Evolutionary conservation across 2,113 vertebrate species (phyloP).

Genomic region (Thunnus maccoyii): DNA sequence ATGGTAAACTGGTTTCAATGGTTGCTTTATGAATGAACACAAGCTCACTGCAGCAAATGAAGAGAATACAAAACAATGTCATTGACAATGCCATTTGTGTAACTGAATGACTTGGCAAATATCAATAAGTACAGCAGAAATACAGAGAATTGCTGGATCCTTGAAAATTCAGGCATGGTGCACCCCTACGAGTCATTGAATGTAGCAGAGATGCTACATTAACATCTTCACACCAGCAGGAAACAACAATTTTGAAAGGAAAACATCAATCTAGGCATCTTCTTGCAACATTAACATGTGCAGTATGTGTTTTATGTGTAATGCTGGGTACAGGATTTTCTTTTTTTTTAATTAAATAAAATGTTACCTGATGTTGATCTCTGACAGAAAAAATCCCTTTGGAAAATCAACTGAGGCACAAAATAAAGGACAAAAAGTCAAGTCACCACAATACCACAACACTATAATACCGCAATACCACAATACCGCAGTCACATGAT

Average conservation of each 20-base stretch:
- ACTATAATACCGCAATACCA: too few species aligned
- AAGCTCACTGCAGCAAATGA: constrained; percentile 15
- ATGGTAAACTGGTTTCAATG: constrained; percentile 32
- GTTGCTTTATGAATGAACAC: constrained; percentile 23
- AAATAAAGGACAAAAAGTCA: constrained; percentile 36
- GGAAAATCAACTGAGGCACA: constrained; percentile 18
- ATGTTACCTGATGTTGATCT: neutral
- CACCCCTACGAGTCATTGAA: neutral
- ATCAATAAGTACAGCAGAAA: constrained; percentile 33
- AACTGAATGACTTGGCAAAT: constrained; percentile 41
- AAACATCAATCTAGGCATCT: neutral
- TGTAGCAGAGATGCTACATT: constrained; percentile 5
- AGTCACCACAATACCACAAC: neutral
- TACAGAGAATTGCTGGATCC: constrained; percentile 10
- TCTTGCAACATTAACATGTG: neutral
- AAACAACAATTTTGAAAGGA: neutral
- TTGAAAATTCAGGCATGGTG: constrained; percentile 18
- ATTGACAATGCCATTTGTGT: constrained; percentile 32
- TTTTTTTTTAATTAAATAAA: neutral
- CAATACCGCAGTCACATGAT: too few species aligned
- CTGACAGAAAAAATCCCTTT: constrained; percentile 14
- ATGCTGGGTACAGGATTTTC: neutral
- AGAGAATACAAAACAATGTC: constrained; percentile 34
- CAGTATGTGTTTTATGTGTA: neutral
- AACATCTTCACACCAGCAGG: neutral